phyloP scores from a whole-genome alignment of 2,888 invertebrate genomes.

The Pachycephus smyrnensis region DNA sequence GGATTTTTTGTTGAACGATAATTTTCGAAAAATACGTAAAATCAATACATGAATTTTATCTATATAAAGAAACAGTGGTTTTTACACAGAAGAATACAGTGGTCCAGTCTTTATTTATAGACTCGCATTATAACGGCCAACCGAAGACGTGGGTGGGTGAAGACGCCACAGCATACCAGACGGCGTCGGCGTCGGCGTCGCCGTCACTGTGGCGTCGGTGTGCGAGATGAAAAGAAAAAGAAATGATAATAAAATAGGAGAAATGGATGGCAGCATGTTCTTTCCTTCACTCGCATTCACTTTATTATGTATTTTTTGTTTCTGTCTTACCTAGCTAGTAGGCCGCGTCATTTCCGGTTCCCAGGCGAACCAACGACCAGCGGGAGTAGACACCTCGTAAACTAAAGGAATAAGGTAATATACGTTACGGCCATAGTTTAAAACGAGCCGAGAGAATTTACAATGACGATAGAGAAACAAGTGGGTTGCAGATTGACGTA shows the following conservation, averaged over 20 bases:
- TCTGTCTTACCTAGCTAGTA: neutral
- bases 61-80: neutral
- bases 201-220: neutral
- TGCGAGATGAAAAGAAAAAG: neutral
- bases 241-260: neutral
- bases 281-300: neutral
- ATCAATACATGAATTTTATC: neutral
- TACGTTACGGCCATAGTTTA: neutral
- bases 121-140: conserved; percentile 16
- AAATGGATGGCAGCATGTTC: neutral
- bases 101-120: conserved; percentile 20
- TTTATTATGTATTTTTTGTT: conserved; percentile 1
- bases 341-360: neutral
- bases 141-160: conserved; percentile 21
- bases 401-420: neutral
- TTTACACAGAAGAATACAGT: neutral
- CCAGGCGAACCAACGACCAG: neutral
- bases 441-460: neutral
- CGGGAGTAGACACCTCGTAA: neutral
- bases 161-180: neutral
- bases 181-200: conserved; percentile 17
- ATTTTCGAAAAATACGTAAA: neutral
- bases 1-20: neutral
- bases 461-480: neutral
- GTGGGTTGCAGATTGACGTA: neutral